A percentile compares a stretch with the other conserved stretches of the same genome.
Evolutionary conservation across 1,140 invertebrate species (phyloP).

Genomic region (Hylyphantes graminicola): DNA sequence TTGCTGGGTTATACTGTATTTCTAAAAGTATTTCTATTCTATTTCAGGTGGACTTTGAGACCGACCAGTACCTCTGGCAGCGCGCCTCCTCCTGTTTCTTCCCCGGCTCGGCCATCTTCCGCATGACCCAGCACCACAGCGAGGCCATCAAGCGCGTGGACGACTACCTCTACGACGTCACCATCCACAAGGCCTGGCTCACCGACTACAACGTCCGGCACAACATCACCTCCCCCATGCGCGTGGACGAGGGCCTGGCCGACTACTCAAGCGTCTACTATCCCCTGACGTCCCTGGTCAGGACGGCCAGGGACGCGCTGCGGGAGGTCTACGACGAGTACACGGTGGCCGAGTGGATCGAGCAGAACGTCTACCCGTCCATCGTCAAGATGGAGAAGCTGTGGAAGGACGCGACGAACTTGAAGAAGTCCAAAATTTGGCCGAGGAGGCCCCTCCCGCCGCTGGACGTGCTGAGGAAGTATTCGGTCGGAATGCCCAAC

Average conservation of each 20-base stretch:
- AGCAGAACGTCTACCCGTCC: conserved; percentile 74
- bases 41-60: conserved; percentile 69
- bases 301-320: conserved; percentile 75
- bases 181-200: conserved; percentile 76
- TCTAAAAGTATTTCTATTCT: too few relatives aligned
- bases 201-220: conserved; percentile 83
- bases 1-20: too few relatives aligned
- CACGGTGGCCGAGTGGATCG: conserved; percentile 81
- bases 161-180: conserved; percentile 65
- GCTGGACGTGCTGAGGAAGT: conserved; percentile 63
- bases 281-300: conserved; percentile 70
- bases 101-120: conserved; percentile 73
- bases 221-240: conserved; percentile 79
- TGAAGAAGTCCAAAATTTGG: conserved; percentile 72
- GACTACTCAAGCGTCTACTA: conserved; percentile 73
- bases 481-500: conserved; percentile 61
- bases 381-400: conserved; percentile 72
- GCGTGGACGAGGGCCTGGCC: conserved; percentile 75
- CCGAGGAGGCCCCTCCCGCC: conserved; percentile 72
- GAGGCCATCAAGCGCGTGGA: conserved; percentile 69
- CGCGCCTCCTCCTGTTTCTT: conserved; percentile 72
- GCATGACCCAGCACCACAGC: conserved; percentile 72
- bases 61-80: conserved; percentile 74
- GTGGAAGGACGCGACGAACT: conserved; percentile 68
- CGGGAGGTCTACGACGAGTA: conserved; percentile 78